A percentile compares a stretch with the other conserved stretches of the same genome.
Conservation (phyloP, 2,113 vertebrate genomes). For the Corythornis vintsioides region DNA sequence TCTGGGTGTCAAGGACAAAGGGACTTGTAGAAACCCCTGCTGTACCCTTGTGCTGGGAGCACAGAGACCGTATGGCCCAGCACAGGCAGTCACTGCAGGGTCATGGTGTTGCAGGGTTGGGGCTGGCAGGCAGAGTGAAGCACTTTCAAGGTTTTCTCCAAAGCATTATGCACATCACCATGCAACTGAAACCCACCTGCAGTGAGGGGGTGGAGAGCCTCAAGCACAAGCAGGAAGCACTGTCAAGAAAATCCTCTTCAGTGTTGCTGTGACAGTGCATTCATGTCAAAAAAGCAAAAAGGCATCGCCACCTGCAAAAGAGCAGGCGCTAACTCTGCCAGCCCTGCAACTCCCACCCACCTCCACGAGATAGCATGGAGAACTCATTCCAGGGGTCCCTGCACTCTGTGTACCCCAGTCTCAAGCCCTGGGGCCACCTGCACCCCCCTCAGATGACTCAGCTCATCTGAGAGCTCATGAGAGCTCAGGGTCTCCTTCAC, state of each 20-base stretch:
- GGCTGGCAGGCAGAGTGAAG: neutral
- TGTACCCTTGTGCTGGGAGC: neutral
- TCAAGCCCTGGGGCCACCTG: neutral
- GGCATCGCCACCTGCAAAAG: slow-evolving; percentile 22
- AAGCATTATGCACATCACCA: accelerated
- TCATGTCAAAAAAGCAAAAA: slow-evolving; percentile 1
- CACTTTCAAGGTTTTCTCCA: neutral
- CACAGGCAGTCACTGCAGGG: neutral
- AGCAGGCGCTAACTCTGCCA: neutral
- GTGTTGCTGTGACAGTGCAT: neutral
- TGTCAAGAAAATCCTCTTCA: slow-evolving; percentile 37
- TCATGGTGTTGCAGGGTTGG: accelerated
- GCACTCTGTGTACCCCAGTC: accelerated
- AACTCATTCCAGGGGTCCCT: neutral
- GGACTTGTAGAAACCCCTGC: neutral
- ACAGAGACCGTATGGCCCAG: accelerated
- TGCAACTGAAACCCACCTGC: slow-evolving; percentile 30
- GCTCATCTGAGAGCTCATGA: no score
- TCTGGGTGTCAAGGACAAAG: neutral
- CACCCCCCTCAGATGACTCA: neutral
- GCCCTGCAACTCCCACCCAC: neutral
- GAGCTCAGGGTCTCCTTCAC: neutral
- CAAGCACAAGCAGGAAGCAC: slow-evolving; percentile 27
- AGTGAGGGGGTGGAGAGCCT: slow-evolving; percentile 47
- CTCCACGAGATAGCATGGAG: accelerated